Evolutionary conservation across 2,113 vertebrate genomes (phyloP).

Genomic region (Ovis canadensis): DNA sequence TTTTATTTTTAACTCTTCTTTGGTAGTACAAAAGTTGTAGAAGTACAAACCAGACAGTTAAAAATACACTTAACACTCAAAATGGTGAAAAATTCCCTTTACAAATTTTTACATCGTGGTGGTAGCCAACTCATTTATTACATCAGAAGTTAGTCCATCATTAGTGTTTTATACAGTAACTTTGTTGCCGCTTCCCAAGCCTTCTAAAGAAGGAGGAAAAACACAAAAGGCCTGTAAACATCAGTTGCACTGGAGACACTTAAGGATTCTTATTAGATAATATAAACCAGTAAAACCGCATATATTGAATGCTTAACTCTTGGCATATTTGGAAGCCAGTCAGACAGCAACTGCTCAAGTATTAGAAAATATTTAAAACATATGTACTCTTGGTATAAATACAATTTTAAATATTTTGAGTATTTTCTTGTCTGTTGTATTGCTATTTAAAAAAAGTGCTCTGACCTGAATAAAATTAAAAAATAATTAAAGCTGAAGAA

Average conservation of each 20-base stretch:
- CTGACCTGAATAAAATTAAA: constrained; percentile 40
- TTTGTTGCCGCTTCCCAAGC: neutral
- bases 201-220: neutral
- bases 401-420: constrained; percentile 50
- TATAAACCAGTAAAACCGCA: constrained; percentile 63
- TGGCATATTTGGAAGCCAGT: constrained; percentile 58
- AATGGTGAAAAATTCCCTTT: constrained; percentile 64
- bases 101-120: constrained; percentile 50
- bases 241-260: constrained; percentile 34
- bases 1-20: constrained; percentile 76
- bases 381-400: constrained; percentile 68
- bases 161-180: constrained; percentile 70
- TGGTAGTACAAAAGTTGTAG: constrained; percentile 81
- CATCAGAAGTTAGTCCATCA: neutral
- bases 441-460: constrained; percentile 41
- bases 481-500: constrained; percentile 50
- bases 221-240: constrained; percentile 34
- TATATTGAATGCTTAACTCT: constrained; percentile 29
- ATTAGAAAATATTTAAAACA: constrained; percentile 71
- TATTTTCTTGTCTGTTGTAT: constrained; percentile 44
- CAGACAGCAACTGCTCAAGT: constrained; percentile 70
- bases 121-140: neutral
- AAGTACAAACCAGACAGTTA: constrained; percentile 81
- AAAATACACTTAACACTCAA: constrained; percentile 78
- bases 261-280: neutral